Conservation (phyloP, 2,888 invertebrate species). For the Diadegma fenestrale region DNA sequence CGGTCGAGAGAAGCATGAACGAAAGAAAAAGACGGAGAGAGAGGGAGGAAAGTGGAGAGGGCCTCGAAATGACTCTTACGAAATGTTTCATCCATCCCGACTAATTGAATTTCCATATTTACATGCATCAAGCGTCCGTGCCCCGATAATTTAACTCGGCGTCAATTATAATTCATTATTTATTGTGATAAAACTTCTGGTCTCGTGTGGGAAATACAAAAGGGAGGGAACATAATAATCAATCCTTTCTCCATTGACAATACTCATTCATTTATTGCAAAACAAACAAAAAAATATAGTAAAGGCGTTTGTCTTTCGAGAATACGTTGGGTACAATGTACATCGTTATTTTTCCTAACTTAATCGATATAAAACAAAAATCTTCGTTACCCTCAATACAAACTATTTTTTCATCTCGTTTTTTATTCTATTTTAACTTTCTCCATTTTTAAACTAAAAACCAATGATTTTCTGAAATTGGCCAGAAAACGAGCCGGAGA, state of each 20-base stretch:
- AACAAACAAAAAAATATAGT: conserved; percentile 62
- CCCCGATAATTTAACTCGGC: conserved; percentile 38
- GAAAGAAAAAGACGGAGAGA: neutral
- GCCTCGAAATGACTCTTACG: conserved; percentile 53
- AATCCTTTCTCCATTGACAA: conserved; percentile 60
- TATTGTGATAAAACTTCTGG: conserved; percentile 5
- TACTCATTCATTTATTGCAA: conserved; percentile 72
- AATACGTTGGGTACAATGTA: conserved; percentile 68
- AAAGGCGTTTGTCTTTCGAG: conserved; percentile 39
- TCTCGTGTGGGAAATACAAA: neutral
- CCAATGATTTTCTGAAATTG: neutral
- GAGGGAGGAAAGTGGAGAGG: neutral
- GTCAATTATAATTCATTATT: conserved; percentile 54
- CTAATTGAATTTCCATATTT: conserved; percentile 70
- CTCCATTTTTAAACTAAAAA: conserved; percentile 28
- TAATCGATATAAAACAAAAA: conserved; percentile 60
- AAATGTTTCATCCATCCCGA: conserved; percentile 60
- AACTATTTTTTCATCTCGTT: conserved; percentile 11
- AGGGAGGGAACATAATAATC: conserved; percentile 20
- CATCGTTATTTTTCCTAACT: conserved; percentile 62
- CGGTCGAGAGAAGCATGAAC: conserved; percentile 29
- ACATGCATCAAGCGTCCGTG: conserved; percentile 57
- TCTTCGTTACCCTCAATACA: conserved; percentile 62
- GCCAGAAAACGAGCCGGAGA: neutral
- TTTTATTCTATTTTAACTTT: conserved; percentile 25